Evolutionary conservation across 2,888 invertebrate genomes (phyloP).

Genomic region (Zygaena filipendulae): DNA sequence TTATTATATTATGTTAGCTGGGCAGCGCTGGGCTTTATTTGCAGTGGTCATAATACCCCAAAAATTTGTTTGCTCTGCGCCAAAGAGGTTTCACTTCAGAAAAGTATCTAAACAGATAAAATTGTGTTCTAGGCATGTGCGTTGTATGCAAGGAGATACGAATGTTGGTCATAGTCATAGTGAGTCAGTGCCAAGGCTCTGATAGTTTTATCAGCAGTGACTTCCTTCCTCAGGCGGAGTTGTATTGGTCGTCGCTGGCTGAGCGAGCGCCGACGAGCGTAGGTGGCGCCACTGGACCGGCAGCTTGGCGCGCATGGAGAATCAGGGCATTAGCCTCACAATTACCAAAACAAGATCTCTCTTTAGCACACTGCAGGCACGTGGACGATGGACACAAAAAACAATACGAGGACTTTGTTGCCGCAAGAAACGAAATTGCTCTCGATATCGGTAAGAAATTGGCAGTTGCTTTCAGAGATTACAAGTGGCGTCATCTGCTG

Average conservation of each 20-base stretch:
- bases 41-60: too few species aligned
- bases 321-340: slow-evolving; percentile 79
- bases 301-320: slow-evolving; percentile 54
- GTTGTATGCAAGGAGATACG: too few species aligned
- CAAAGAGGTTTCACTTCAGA: too few species aligned
- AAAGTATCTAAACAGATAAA: too few species aligned
- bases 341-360: slow-evolving; percentile 94
- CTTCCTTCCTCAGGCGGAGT: slow-evolving; percentile 84
- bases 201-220: too few species aligned
- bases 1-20: too few species aligned
- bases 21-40: too few species aligned
- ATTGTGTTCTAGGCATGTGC: too few species aligned
- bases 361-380: slow-evolving; percentile 88
- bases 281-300: slow-evolving; percentile 48
- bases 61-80: too few species aligned
- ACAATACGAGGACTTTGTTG: slow-evolving; percentile 93
- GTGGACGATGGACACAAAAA: slow-evolving; percentile 81
- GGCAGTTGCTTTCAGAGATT: too few species aligned
- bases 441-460: slow-evolving; percentile 88
- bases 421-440: slow-evolving; percentile 94
- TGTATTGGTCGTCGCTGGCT: slow-evolving; percentile 90
- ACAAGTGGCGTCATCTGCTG: slow-evolving; percentile 34
- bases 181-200: too few species aligned
- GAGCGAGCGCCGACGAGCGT: slow-evolving; percentile 68
- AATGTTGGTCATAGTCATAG: too few species aligned